These are phyloP conservation scores for Erynnis tages DNA, from an alignment of 2,888 invertebrate species.

Conservation along the genomic window DNA sequence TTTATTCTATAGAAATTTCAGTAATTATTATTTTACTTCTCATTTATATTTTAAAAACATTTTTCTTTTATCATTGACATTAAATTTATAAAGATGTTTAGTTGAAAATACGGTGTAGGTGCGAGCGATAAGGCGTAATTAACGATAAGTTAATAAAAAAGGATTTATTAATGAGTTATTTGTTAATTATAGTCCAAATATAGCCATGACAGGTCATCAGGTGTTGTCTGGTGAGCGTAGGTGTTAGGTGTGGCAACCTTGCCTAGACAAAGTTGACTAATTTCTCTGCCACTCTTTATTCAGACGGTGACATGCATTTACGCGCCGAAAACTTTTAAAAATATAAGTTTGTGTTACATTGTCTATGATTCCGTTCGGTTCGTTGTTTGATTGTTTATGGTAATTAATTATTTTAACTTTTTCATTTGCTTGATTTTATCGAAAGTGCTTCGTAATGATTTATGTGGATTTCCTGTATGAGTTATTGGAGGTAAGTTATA, in stretches of 20 bases:
- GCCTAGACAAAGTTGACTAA: constrained; percentile 51
- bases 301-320: constrained; percentile 45
- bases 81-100: neutral
- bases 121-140: neutral
- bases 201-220: constrained; percentile 49
- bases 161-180: constrained; percentile 14
- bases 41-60: too few relatives aligned
- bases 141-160: neutral
- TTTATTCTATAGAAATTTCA: too few relatives aligned
- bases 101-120: neutral
- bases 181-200: constrained; percentile 61
- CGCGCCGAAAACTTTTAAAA: constrained; percentile 8
- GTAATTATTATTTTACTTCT: too few relatives aligned
- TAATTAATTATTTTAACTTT: neutral
- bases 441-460: constrained; percentile 55
- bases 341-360: neutral
- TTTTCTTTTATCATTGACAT: too few relatives aligned
- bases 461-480: constrained; percentile 71
- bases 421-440: too few relatives aligned
- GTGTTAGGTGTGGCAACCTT: constrained; percentile 63
- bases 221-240: constrained; percentile 50
- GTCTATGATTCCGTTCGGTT: neutral
- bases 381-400: neutral
- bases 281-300: constrained; percentile 51
- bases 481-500: constrained; percentile 59